Evolutionary conservation across 2,797 vertebrate genomes (phyloP), one percentile per base, ranked within the genome.

Genomic region (Rhynchonycteris naso): DNA sequence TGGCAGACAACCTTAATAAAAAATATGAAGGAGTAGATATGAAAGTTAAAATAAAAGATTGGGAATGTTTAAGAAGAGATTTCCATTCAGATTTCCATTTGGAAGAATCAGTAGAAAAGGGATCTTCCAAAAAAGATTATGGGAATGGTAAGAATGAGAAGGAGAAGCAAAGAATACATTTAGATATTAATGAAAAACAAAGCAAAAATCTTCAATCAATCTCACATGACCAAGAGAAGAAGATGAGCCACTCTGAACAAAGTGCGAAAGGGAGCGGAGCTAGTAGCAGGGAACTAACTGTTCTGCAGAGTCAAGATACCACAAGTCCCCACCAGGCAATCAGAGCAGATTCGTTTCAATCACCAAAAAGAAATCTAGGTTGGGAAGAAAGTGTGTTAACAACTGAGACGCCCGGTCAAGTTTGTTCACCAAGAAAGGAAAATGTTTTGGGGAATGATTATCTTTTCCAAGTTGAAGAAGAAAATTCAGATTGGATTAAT

Each of bases 61-160:
- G n/a, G 90, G 92, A 75, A 85, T 82, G 78, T 97, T 96, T 97
- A 94, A 97, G 61, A 82, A 93, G 87, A 96, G 97, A 97, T 96
- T 95, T 96, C 94, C 80, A 66, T 90, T 93, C 66, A 0, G 97
- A 97, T 96, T 95, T 96, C 92, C 87, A 85, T 90, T 93, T 66
- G 0, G 38, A 96, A 97, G 96, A 88, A 71, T 63, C 88, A 13
- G 38, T 56, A 96, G 95, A 85, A 89, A 91, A 87, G 30, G 94
- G 85, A 96, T 91, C 87, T 72, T 96, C 78, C 38, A 97, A 83
- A 56, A 95, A 97, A 87, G 96, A 72, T 52, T 88, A 82, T 82
- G 82, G 30, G 33, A 58, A 71, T 47, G 69, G 80, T 68, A 86
- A n/a, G 7, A 95, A 30, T n/a, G 95, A 97, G 26, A 90, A 97